These are phyloP conservation scores for Clanis bilineata DNA, from an alignment of 2,888 invertebrate genomes.

Conservation along the genomic window DNA sequence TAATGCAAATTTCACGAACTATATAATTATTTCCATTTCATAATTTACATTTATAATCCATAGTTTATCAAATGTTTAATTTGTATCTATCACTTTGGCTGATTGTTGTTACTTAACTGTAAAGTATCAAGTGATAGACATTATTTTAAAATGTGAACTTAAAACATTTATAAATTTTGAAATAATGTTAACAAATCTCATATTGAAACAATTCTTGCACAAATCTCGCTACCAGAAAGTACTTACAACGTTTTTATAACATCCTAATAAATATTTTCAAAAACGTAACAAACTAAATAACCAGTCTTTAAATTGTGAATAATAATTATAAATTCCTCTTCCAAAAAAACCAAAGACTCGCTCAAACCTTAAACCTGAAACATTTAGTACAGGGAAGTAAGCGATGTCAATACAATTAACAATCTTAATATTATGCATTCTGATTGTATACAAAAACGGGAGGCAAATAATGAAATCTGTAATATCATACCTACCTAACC, in stretches of 20 bases:
- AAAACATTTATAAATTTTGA: not conserved
- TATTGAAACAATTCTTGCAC: not conserved
- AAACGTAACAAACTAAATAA: not conserved
- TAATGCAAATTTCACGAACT: slow-evolving; percentile 64
- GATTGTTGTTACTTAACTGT: slow-evolving; percentile 35
- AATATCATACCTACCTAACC: slow-evolving; percentile 34
- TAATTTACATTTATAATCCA: slow-evolving; percentile 52
- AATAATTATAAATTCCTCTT: slow-evolving; percentile 19
- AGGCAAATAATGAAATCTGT: slow-evolving; percentile 36
- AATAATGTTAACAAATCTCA: slow-evolving; percentile 23
- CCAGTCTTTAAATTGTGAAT: slow-evolving; percentile 40
- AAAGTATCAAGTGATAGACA: slow-evolving; percentile 25
- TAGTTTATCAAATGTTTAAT: slow-evolving; percentile 44
- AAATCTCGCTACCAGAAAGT: not conserved
- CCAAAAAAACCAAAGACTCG: not conserved
- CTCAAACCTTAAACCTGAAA: not conserved
- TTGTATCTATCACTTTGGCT: slow-evolving; percentile 41
- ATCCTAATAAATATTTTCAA: not conserved
- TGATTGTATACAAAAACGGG: slow-evolving; percentile 30
- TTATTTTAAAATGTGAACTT: slow-evolving; percentile 7
- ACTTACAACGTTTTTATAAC: not conserved
- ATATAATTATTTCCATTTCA: slow-evolving; percentile 46
- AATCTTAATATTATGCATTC: slow-evolving; percentile 15
- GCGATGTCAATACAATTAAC: not conserved
- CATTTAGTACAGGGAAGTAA: not conserved